These are phyloP conservation scores for Ianthella basta DNA, from an alignment of 37 sponge, comb jelly and placozoan genomes.

Conservation along the genomic window DNA sequence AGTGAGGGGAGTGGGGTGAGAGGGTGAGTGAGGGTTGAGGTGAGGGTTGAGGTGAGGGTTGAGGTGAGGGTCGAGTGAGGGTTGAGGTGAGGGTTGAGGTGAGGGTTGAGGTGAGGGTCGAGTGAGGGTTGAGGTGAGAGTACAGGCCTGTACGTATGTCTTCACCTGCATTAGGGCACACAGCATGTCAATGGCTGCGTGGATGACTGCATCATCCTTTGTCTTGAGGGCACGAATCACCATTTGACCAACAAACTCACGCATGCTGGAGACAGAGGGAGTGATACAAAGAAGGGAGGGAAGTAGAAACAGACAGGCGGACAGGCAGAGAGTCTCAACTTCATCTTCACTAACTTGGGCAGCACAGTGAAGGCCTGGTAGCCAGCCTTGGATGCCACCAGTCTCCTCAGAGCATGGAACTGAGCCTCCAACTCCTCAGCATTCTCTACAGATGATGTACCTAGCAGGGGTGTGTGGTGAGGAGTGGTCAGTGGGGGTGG, in stretches of 20 bases:
- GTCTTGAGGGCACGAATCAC: conserved; percentile 91
- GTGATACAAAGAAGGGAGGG: no score
- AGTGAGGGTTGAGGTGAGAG: no score
- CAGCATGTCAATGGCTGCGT: conserved; percentile 93
- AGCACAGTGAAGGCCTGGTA: conserved; percentile 91
- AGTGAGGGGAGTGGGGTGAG: background rate
- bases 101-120: no score
- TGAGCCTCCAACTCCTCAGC: conserved; percentile 90
- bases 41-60: no score
- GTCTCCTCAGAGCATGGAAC: conserved; percentile 95
- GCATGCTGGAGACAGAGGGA: conserved; percentile 47
- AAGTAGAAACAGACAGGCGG: background rate
- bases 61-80: no score
- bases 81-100: no score
- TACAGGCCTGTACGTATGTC: no score
- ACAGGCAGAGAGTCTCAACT: no score
- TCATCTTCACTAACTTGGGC: conserved; percentile 78
- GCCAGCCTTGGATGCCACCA: conserved; percentile 98
- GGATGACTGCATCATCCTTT: conserved; percentile 90
- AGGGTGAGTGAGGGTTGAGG: background rate
- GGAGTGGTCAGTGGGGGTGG: background rate
- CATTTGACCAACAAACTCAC: conserved; percentile 74
- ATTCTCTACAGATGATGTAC: background rate
- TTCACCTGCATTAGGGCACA: conserved; percentile 97
- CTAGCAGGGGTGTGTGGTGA: background rate